Evolutionary conservation across 1,140 invertebrate genomes (phyloP), one percentile per base, ranked within the genome.

Genomic region (Uloborus diversus): DNA sequence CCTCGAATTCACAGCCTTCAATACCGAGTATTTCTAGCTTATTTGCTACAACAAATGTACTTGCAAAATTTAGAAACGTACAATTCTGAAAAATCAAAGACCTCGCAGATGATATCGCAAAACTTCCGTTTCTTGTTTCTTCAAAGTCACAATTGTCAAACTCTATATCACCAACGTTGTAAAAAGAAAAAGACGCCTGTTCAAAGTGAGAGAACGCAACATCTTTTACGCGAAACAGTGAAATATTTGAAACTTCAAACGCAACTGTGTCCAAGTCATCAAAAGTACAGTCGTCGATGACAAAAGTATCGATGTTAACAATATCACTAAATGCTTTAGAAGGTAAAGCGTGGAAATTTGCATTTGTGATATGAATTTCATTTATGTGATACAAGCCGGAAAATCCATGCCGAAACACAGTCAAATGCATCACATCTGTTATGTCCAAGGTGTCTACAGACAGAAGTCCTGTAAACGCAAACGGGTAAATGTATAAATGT

Each of bases 121-220:
- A 68, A 30, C 42, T 47, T 4, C 32, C 28, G 35, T 68, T 53
- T 20, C 23, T n/a, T 4, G 42, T 68, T n/a, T 49, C 17, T 17
- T 49, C n/a, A n/a, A 68, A 68, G 14, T 14, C 17, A 33, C 65
- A 68, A 30, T 53, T 23, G 1, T 68, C 49, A 53, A 68, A 68
- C 25, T 20, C 0, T 3, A 68, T 49, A 20, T 51, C 27, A n/a
- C 53, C 28, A 13, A 28, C n/a, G 20, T 68, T 25, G 11, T 51
- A 32, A 13, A 68, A 32, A 13, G 32, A 3, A 23, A 68, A 51
- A 11, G 65, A 51, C 20, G 13, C 28, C 5, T 68, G 11, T 53
- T 51, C 27, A 5, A 68, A 30, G 11, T 27, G 2, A n/a, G 49
- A 11, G 14, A 68, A 68, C 25, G 30, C 47, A 2, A 49, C 20